Percentiles rank a stretch among this genome's conserved stretches.
Evolutionary conservation across 2,888 invertebrate genomes (phyloP).

Genomic region (Trichogramma dendrolimi): DNA sequence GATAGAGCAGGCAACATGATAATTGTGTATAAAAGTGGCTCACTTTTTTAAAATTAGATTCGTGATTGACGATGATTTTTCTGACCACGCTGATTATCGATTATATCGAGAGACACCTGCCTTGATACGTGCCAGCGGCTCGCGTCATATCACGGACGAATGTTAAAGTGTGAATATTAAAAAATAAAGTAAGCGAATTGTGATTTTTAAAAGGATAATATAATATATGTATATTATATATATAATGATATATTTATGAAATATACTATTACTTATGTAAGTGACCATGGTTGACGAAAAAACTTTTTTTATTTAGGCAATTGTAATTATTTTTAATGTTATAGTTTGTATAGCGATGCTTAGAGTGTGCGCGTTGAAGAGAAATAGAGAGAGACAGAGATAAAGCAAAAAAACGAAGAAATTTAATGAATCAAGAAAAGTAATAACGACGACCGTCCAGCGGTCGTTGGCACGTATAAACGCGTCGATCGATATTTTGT

Average conservation of each 20-base stretch:
- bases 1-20: slow-evolving; percentile 21
- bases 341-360: slow-evolving; percentile 23
- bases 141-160: background rate
- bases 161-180: slow-evolving; percentile 9
- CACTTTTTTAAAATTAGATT: background rate
- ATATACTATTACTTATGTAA: slow-evolving; percentile 9
- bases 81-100: background rate
- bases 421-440: background rate
- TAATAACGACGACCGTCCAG: slow-evolving; percentile 8
- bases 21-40: slow-evolving; percentile 6
- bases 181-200: slow-evolving; percentile 20
- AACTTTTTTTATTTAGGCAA: slow-evolving; percentile 23
- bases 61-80: background rate
- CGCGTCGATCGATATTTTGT: slow-evolving; percentile 20
- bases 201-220: slow-evolving; percentile 16
- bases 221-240: slow-evolving; percentile 4
- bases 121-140: slow-evolving; percentile 26
- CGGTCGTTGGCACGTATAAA: slow-evolving; percentile 26
- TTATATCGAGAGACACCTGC: slow-evolving; percentile 17
- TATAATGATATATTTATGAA: slow-evolving; percentile 1
- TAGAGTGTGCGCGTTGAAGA: slow-evolving; percentile 3
- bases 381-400: background rate
- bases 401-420: slow-evolving; percentile 11
- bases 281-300: slow-evolving; percentile 18
- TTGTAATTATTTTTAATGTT: slow-evolving; percentile 22